phyloP scores from a whole-genome alignment of 2,113 vertebrate genomes.

The Tricholaema leucomelas region DNA sequence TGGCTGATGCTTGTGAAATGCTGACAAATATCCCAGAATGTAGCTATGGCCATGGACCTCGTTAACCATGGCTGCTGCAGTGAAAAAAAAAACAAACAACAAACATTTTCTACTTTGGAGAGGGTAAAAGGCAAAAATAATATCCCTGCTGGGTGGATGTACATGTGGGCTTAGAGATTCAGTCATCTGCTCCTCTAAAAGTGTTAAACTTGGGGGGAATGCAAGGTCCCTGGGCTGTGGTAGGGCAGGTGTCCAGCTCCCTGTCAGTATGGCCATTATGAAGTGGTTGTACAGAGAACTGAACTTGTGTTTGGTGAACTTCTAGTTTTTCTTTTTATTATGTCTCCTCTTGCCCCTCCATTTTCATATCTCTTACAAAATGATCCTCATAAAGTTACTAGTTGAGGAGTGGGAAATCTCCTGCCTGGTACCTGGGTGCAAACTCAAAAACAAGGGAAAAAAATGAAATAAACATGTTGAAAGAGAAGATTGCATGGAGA shows the following conservation, averaged over 20 bases:
- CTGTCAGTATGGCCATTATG: not conserved
- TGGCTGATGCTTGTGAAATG: not conserved
- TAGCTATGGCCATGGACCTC: accelerated
- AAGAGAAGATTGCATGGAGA: not conserved
- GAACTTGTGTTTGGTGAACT: not conserved
- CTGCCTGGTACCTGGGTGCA: not conserved
- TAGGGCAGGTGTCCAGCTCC: not conserved
- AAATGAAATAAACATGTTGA: not conserved
- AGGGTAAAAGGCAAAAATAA: not conserved
- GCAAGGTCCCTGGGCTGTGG: not conserved
- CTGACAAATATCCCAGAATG: not conserved
- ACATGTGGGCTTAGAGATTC: not conserved
- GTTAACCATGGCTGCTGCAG: not conserved
- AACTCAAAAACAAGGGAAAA: not conserved
- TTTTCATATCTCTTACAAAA: not conserved
- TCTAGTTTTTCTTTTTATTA: not conserved
- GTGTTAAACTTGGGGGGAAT: not conserved
- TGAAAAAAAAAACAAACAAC: not conserved
- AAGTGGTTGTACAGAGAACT: not conserved
- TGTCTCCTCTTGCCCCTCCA: accelerated
- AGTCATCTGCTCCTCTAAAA: not conserved
- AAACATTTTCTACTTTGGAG: not conserved
- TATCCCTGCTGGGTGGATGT: not conserved
- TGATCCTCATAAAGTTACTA: not conserved
- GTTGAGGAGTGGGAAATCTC: not conserved